Conservation (phyloP, 2,113 vertebrate species). For the Apistogramma diplotaenia region DNA sequence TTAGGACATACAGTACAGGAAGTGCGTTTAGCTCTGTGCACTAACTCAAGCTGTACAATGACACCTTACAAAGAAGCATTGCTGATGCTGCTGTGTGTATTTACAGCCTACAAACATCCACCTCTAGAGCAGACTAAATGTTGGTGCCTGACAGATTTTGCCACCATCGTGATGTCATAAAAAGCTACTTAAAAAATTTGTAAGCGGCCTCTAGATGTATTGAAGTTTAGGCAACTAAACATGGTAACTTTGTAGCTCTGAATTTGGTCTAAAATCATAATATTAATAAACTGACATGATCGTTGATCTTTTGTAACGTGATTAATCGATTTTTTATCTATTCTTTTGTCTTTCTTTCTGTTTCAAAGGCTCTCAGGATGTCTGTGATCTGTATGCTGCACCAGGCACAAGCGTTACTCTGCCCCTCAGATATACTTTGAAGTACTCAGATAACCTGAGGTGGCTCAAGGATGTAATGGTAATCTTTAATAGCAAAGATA, state of each 20-base stretch:
- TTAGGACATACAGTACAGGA: neutral
- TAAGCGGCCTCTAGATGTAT: too few species aligned
- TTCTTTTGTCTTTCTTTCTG: neutral
- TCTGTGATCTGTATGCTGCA: neutral
- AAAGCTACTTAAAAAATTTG: neutral
- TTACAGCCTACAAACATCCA: fast-evolving
- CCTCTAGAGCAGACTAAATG: neutral
- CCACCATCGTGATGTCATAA: neutral
- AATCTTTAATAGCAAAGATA: fast-evolving
- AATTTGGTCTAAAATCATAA: too few species aligned
- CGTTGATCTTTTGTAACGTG: too few species aligned
- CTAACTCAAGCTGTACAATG: neutral
- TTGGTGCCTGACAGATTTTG: fast-evolving
- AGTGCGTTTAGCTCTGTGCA: fast-evolving
- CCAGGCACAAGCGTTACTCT: fast-evolving
- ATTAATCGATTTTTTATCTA: too few species aligned
- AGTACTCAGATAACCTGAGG: fast-evolving
- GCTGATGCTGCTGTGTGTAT: neutral
- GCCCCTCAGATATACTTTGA: fast-evolving
- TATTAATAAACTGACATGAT: too few species aligned
- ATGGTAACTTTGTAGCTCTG: too few species aligned
- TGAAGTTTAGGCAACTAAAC: too few species aligned
- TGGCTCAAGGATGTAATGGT: fast-evolving
- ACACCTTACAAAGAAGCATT: neutral
- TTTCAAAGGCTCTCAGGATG: neutral